Evolutionary conservation across 2,888 invertebrate genomes (phyloP), one percentile per base, ranked within the genome.

Genomic region (Cheilosia grossa): DNA sequence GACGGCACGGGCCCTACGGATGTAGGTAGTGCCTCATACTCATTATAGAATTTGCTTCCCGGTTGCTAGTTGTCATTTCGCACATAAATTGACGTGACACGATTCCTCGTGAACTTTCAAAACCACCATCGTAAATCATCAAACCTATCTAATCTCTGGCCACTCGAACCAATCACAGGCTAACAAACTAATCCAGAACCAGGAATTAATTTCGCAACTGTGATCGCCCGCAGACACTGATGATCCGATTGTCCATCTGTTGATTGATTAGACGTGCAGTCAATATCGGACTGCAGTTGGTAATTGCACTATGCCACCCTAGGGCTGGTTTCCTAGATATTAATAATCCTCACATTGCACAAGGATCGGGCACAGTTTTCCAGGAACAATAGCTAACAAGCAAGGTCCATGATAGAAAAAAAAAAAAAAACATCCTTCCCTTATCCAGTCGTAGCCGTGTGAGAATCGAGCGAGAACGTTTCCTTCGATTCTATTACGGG

Each of bases 201-300:
- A 81, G 77, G 72, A 85, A 85, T 85, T 81, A 81, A 81, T 85
- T 81, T 77, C 53, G 51, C 53, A 67, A 72, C 67, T 85, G 81
- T 85, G 75, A 81, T 70, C 81, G 85, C 85, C 81, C 44, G 56
- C 51, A 85, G 85, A 81, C 81, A 85, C 77, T 77, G 81, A 85
- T 85, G 85, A 81, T 85, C 85, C 75, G 81, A 85, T 85, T 85
- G 85, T 85, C 81, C 77, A 81, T 81, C 70, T 72, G 72, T 72
- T 85, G 85, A 85, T 85, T 80, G 85, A 81, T 85, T 85, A 63
- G 75, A 81, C 81, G 75, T 85, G 75, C 72, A 77, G 44, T 56
- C 70, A 81, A 66, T 67, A 53, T 7, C 19, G 21, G 21, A 21
- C 64, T 58, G 4, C 4, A 24, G 33, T 13, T 17, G 27, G 37